A percentile compares a stretch with the other conserved stretches of the same genome.
Conservation (phyloP, 2,888 invertebrate genomes). For the Aproaerema taeniolella region DNA sequence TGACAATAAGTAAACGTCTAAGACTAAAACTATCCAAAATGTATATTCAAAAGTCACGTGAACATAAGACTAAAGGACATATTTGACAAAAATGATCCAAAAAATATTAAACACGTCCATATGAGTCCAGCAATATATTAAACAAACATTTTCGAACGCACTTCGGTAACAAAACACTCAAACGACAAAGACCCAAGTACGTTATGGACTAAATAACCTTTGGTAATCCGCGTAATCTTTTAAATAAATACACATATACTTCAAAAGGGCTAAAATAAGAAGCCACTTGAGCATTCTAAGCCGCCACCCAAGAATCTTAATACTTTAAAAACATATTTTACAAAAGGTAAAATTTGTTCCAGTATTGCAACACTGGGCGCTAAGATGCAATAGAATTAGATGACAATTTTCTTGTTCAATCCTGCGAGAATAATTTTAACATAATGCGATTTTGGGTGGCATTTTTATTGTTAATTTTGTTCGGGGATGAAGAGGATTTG, state of each 20-base stretch:
- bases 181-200: conserved; percentile 15
- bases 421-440: conserved; percentile 25
- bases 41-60: too few species aligned
- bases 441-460: conserved; percentile 36
- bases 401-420: conserved; percentile 32
- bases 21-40: too few species aligned
- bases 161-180: conserved; percentile 45
- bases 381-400: conserved; percentile 12
- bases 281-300: conserved; percentile 38
- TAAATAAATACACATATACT: conserved; percentile 49
- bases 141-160: conserved; percentile 24
- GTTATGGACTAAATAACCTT: conserved; percentile 32
- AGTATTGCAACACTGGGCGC: conserved; percentile 35
- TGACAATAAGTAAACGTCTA: too few species aligned
- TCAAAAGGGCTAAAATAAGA: conserved; percentile 25
- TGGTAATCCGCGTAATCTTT: conserved; percentile 59
- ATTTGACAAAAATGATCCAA: neutral
- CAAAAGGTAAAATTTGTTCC: too few species aligned
- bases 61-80: too few species aligned
- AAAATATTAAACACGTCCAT: conserved; percentile 4
- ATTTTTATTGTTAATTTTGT: conserved; percentile 29
- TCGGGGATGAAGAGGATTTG: neutral
- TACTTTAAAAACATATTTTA: conserved; percentile 17
- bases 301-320: conserved; percentile 49
- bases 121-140: conserved; percentile 9